phyloP scores from a whole-genome alignment of 2,113 vertebrate genomes.

The Pterocles gutturalis region DNA sequence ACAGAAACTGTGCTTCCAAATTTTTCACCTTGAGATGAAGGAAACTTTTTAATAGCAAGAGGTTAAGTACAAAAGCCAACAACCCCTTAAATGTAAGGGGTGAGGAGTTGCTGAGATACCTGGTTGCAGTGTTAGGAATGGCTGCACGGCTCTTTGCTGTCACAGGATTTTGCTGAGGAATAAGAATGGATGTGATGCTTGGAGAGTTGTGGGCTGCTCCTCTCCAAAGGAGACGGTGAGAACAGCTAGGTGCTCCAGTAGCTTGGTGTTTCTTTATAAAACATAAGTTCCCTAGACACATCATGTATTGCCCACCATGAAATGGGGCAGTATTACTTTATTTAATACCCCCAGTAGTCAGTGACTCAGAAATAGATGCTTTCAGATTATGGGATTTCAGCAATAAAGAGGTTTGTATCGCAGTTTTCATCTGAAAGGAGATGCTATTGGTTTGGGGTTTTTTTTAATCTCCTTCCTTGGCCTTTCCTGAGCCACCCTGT shows the following conservation, averaged over 20 bases:
- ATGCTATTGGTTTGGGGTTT: too few relatives aligned
- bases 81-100: not conserved
- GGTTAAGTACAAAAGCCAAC: not conserved
- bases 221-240: not conserved
- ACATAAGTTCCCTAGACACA: not conserved
- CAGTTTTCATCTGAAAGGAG: not conserved
- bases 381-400: not conserved
- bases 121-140: not conserved
- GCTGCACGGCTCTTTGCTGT: not conserved
- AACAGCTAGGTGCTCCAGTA: not conserved
- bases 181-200: not conserved
- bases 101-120: not conserved
- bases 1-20: not conserved
- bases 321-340: not conserved
- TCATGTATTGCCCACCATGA: not conserved
- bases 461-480: not conserved
- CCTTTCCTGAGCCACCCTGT: not conserved
- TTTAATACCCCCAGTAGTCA: not conserved
- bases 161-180: not conserved
- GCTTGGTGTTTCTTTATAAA: not conserved
- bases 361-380: not conserved
- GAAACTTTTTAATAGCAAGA: constrained; percentile 20
- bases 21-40: not conserved
- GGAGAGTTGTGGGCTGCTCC: not conserved
- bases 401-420: not conserved